Percentiles rank a stretch among this genome's conserved stretches.
These are phyloP conservation scores for Balearica regulorum DNA, from an alignment of 2,797 vertebrate species.

Conservation along the genomic window DNA sequence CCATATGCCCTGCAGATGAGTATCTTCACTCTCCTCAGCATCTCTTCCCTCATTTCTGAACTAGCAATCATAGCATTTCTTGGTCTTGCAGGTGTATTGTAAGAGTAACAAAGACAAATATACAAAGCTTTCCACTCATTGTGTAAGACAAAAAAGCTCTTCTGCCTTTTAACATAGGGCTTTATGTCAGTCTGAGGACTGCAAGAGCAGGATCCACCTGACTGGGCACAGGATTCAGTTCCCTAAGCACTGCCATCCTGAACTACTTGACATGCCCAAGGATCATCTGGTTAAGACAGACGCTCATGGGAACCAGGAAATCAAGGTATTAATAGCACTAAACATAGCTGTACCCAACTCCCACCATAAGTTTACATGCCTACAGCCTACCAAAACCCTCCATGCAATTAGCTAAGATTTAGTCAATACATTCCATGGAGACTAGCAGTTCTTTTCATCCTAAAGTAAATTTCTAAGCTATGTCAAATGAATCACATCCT, in stretches of 20 bases:
- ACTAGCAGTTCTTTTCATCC: background rate
- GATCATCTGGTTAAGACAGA: background rate
- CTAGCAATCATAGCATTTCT: background rate
- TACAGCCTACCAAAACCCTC: background rate
- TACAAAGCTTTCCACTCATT: background rate
- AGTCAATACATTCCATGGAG: background rate
- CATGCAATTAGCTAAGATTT: background rate
- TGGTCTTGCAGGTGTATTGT: background rate
- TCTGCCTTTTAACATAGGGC: background rate
- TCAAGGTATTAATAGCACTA: background rate
- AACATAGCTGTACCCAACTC: background rate
- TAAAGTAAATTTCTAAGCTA: background rate
- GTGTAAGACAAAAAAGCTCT: accelerated
- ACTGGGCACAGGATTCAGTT: background rate
- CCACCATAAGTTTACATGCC: background rate
- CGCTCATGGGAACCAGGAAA: background rate
- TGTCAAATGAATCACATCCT: background rate
- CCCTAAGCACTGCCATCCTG: background rate
- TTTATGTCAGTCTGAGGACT: background rate
- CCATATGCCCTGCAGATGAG: background rate
- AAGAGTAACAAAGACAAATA: background rate
- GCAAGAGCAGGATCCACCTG: background rate
- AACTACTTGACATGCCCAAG: background rate
- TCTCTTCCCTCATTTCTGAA: background rate
- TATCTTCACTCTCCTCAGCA: background rate